These are phyloP conservation scores for Oscarella lobularis DNA, from an alignment of 37 sponge, comb jelly and placozoan species.

Conservation along the genomic window DNA sequence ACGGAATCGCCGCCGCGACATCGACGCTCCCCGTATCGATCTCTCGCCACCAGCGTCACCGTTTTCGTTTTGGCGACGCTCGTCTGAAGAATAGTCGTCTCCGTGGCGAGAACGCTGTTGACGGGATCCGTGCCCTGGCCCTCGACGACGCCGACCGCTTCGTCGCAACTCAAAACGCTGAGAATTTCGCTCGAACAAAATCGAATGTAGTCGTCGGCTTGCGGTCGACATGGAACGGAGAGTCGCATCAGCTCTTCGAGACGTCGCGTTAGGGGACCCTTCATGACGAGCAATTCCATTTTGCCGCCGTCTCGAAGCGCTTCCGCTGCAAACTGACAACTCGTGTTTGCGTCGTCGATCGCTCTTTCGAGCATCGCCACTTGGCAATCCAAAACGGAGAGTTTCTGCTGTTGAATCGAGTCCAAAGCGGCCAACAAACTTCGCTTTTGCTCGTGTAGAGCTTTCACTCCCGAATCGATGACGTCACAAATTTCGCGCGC, in stretches of 20 bases:
- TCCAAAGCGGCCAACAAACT: constrained; percentile 29
- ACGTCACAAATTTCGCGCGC: constrained; percentile 39
- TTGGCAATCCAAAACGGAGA: constrained; percentile 18
- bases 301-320: constrained; percentile 10
- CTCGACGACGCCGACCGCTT: constrained; percentile 42
- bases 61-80: constrained; percentile 6
- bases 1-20: constrained; percentile 40
- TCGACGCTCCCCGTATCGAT: constrained; percentile 31
- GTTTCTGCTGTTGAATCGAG: constrained; percentile 20
- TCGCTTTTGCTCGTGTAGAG: constrained; percentile 60
- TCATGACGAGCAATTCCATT: background rate
- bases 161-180: constrained; percentile 12
- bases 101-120: constrained; percentile 13
- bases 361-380: constrained; percentile 3
- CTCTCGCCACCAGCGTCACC: constrained; percentile 22
- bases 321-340: constrained; percentile 4
- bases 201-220: constrained; percentile 54
- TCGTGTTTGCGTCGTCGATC: constrained; percentile 4
- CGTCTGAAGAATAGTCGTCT: constrained; percentile 19
- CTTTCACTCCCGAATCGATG: constrained; percentile 33
- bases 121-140: constrained; percentile 29
- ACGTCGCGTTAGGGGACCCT: constrained; percentile 2
- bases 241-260: constrained; percentile 30
- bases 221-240: constrained; percentile 12
- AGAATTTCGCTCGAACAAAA: constrained; percentile 21